Percentiles rank a stretch among this genome's conserved stretches.
phyloP scores from a whole-genome alignment of 2,888 invertebrate genomes.

The Pristionchus maxplancki region DNA sequence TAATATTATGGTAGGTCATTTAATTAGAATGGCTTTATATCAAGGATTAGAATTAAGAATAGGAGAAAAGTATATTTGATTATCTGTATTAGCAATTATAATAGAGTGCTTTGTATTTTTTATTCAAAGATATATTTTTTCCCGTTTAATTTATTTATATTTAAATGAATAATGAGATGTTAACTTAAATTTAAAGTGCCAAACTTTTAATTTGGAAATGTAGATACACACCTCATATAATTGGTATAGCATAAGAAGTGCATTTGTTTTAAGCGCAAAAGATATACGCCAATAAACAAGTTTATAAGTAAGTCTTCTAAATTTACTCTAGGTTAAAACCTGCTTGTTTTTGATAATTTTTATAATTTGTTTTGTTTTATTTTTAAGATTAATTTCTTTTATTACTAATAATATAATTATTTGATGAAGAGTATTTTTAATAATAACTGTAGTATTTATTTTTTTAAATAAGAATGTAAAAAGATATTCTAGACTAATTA shows the following conservation, averaged over 20 bases:
- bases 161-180: slow-evolving; percentile 66
- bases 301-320: slow-evolving; percentile 68
- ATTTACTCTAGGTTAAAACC: slow-evolving; percentile 65
- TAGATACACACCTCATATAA: slow-evolving; percentile 65
- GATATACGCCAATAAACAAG: slow-evolving; percentile 66
- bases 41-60: slow-evolving; percentile 62
- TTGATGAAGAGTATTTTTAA: slow-evolving; percentile 63
- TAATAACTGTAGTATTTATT: slow-evolving; percentile 62
- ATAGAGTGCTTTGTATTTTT: slow-evolving; percentile 72
- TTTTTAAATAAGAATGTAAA: slow-evolving; percentile 60
- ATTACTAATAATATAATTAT: slow-evolving; percentile 58
- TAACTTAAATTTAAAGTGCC: slow-evolving; percentile 69
- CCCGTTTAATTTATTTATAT: slow-evolving; percentile 68
- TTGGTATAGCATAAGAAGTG: slow-evolving; percentile 71
- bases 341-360: slow-evolving; percentile 66
- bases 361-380: slow-evolving; percentile 59
- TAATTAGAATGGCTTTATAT: slow-evolving; percentile 65
- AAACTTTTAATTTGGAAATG: slow-evolving; percentile 72
- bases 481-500: slow-evolving; percentile 60
- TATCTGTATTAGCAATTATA: slow-evolving; percentile 66
- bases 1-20: slow-evolving; percentile 71
- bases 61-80: slow-evolving; percentile 66
- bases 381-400: slow-evolving; percentile 56
- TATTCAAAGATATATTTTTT: slow-evolving; percentile 71
- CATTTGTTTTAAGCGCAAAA: slow-evolving; percentile 72